Evolutionary conservation across 2,888 invertebrate species (phyloP).

Genomic region (Pollenia angustigena): DNA sequence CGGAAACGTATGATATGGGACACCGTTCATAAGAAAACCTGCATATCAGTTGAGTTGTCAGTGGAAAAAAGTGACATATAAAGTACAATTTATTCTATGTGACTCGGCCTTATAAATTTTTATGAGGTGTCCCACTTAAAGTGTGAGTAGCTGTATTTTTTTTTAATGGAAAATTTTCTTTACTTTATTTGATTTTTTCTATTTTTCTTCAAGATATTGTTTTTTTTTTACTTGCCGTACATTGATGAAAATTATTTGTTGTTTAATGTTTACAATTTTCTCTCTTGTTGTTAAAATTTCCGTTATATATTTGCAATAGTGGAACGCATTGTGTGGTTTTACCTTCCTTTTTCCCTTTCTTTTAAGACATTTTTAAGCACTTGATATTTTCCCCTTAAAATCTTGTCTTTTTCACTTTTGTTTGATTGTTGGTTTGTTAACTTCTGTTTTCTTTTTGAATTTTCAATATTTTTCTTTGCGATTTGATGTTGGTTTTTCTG

Average conservation of each 20-base stretch:
- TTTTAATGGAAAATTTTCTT: conserved; percentile 18
- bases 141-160: neutral
- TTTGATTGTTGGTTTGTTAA: conserved; percentile 46
- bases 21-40: no score
- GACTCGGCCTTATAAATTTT: no score
- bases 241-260: conserved; percentile 61
- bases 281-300: conserved; percentile 63
- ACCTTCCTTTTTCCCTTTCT: neutral
- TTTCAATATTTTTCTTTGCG: conserved; percentile 43
- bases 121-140: no score
- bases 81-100: no score
- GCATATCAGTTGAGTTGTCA: no score
- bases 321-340: conserved; percentile 52
- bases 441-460: conserved; percentile 17
- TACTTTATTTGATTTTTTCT: conserved; percentile 29
- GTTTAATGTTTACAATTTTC: conserved; percentile 57
- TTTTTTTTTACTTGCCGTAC: neutral
- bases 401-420: neutral
- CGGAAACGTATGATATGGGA: no score
- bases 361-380: neutral
- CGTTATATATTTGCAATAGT: conserved; percentile 61
- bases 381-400: conserved; percentile 9
- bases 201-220: conserved; percentile 5
- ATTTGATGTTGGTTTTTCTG: conserved; percentile 23
- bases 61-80: no score